These are phyloP conservation scores for Andrena camellia DNA, from an alignment of 2,888 invertebrate species.

Conservation along the genomic window DNA sequence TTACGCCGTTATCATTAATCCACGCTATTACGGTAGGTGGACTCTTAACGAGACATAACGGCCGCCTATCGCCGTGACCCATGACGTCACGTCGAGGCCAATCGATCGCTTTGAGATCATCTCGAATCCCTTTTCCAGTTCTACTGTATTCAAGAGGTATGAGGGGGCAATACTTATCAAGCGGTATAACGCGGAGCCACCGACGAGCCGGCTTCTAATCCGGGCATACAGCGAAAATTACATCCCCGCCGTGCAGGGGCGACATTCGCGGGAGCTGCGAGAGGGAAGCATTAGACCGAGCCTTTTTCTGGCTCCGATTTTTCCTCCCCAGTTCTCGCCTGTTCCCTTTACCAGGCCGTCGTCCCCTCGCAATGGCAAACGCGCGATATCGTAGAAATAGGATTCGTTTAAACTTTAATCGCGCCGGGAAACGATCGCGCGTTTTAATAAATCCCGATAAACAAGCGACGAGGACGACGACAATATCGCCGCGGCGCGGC, in stretches of 20 bases:
- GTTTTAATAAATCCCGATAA: slow-evolving; percentile 40
- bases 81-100: slow-evolving; percentile 67
- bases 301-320: slow-evolving; percentile 56
- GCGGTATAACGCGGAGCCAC: slow-evolving; percentile 39
- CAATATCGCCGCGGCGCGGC: neutral
- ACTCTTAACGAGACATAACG: slow-evolving; percentile 65
- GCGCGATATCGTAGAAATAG: slow-evolving; percentile 14
- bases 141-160: slow-evolving; percentile 67
- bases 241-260: slow-evolving; percentile 75
- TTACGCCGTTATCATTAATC: slow-evolving; percentile 59
- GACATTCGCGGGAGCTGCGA: slow-evolving; percentile 70
- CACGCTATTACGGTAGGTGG: slow-evolving; percentile 52
- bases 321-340: slow-evolving; percentile 21
- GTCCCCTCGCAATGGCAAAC: neutral
- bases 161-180: slow-evolving; percentile 70
- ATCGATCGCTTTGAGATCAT: slow-evolving; percentile 73
- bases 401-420: slow-evolving; percentile 35
- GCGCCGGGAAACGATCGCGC: neutral
- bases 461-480: neutral
- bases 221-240: slow-evolving; percentile 82
- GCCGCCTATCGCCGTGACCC: slow-evolving; percentile 55
- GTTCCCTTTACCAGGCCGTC: neutral
- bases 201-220: slow-evolving; percentile 80
- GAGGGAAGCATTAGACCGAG: slow-evolving; percentile 58
- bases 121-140: slow-evolving; percentile 72